These are phyloP conservation scores for Stichodactyla mertensii DNA, from an alignment of 64 coral and sea anemone species.

Conservation along the genomic window DNA sequence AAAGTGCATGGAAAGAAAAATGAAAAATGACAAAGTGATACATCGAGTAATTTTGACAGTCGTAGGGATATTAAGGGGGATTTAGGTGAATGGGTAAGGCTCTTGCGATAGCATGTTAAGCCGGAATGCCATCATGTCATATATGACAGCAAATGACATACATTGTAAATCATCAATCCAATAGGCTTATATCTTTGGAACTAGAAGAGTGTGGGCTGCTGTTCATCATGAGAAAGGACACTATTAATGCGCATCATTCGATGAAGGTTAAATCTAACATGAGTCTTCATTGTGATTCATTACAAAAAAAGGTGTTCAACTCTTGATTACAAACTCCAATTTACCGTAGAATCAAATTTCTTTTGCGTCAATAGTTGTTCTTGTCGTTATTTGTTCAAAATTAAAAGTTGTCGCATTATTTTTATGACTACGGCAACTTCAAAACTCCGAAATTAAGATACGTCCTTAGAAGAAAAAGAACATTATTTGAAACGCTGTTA, in stretches of 20 bases:
- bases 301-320: neutral
- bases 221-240: neutral
- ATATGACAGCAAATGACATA: constrained; percentile 9
- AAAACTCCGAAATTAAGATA: neutral
- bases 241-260: neutral
- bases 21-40: constrained; percentile 6
- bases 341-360: neutral
- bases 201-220: neutral
- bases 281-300: neutral
- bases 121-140: constrained; percentile 12
- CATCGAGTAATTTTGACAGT: neutral
- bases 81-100: neutral
- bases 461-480: neutral
- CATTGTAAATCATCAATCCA: constrained; percentile 9
- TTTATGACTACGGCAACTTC: neutral
- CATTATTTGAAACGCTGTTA: neutral
- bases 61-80: neutral
- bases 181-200: neutral
- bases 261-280: neutral
- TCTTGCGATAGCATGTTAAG: constrained; percentile 7
- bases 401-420: neutral
- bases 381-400: neutral
- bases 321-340: neutral
- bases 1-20: neutral
- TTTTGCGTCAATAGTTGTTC: neutral